phyloP scores from a whole-genome alignment of 2,113 vertebrate genomes.

The Sapayoa aenigma region DNA sequence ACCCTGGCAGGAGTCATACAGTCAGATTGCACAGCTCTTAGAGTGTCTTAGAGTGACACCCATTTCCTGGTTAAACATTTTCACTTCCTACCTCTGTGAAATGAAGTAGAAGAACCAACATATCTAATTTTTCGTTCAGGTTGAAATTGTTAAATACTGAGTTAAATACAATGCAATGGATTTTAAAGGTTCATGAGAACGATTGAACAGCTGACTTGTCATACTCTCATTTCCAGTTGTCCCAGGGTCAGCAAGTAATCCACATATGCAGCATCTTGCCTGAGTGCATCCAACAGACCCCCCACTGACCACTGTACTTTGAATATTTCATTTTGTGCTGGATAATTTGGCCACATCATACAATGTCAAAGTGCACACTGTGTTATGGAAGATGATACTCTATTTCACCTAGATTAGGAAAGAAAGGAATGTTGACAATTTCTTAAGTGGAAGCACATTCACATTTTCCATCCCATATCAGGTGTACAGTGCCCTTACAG shows the following conservation, averaged over 20 bases:
- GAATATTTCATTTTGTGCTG: background rate
- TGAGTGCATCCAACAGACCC: background rate
- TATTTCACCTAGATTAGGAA: background rate
- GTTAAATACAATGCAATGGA: background rate
- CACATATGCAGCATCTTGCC: background rate
- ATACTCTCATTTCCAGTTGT: background rate
- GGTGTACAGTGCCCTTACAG: rapidly evolving
- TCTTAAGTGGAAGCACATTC: background rate
- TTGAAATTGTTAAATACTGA: background rate
- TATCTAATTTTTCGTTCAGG: background rate
- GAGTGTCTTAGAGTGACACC: background rate
- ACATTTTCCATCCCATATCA: background rate
- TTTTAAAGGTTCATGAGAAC: background rate
- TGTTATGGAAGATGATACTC: background rate
- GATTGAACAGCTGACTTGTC: background rate
- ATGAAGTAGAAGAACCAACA: background rate
- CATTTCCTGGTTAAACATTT: background rate
- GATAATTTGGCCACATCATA: background rate
- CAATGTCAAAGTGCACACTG: background rate
- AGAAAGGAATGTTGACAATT: background rate
- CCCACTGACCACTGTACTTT: background rate
- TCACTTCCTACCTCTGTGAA: background rate
- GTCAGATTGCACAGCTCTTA: background rate
- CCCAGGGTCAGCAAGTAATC: rapidly evolving
- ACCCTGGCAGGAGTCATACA: background rate